Evolutionary conservation across 2,888 invertebrate genomes (phyloP).

Genomic region (Cristatella mucedo): DNA sequence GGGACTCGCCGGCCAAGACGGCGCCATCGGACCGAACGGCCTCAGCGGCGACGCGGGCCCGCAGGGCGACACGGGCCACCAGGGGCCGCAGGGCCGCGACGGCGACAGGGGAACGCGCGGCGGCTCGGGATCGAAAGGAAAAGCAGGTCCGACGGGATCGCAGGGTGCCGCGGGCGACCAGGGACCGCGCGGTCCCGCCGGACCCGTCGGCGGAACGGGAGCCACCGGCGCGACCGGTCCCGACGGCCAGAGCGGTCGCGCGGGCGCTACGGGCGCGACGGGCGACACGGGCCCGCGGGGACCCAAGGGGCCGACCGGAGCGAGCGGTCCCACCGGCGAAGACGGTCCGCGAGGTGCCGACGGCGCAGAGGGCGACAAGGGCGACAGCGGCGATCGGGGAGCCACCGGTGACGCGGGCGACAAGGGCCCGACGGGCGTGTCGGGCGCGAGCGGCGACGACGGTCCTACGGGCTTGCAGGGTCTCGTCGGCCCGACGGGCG

Average conservation of each 20-base stretch:
- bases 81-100: constrained; percentile 1
- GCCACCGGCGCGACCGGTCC: not conserved
- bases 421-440: constrained; percentile 19
- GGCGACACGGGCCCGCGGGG: constrained; percentile 4
- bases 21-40: constrained; percentile 2
- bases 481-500: constrained; percentile 8
- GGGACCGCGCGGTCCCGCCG: constrained; percentile 10
- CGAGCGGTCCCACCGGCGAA: constrained; percentile 9
- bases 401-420: constrained; percentile 17
- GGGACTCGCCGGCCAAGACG: constrained; percentile 9
- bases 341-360: no score
- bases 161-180: constrained; percentile 2
- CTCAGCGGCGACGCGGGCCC: not conserved
- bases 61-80: not conserved
- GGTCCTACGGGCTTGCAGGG: constrained; percentile 9
- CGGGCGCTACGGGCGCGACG: not conserved
- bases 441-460: constrained; percentile 15
- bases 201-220: not conserved
- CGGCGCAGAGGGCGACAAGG: constrained; percentile 7
- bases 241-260: not conserved
- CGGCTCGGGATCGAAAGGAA: not conserved
- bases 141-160: constrained; percentile 3
- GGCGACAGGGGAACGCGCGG: constrained; percentile 11
- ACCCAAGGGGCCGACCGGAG: constrained; percentile 8
- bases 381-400: constrained; percentile 15